Base-by-base conservation (phyloP, 1,140 invertebrate genomes). In the Subanguina moxae region DNA sequence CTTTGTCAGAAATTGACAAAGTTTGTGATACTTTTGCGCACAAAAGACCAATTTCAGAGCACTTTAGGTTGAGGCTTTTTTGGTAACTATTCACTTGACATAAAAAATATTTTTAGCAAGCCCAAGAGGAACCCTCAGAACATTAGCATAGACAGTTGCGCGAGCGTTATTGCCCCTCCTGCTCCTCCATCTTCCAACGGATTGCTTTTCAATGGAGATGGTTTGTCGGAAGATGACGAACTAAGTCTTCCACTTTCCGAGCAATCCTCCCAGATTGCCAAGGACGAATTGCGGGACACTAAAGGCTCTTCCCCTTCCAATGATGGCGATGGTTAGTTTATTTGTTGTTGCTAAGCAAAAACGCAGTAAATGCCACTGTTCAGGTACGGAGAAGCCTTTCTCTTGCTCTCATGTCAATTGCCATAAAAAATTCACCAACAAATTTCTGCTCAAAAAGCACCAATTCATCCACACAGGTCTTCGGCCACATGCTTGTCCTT, bases 391-490 rank as follows among this genome's bases (percentile, higher is more conserved):
- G 8, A 80, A 80, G 67, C 80, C 75, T 52, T 80, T 78, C 46
- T 56, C 57, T 8, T 80, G 78, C 58, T 56, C 62, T 11, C 76
- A 78, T 30, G 32, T 57, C 9, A 82, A 80, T 62, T 82, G 80
- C 46, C 48, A 71, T 23, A 82, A 82, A 63, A 67, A 80, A 32
- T 82, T 82, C 52, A 69, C 78, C 8, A 82, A 82, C 76, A 82
- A 82, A 66, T 82, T 82, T 45, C 65, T 82, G 19, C 63, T 82
- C 15, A 82, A 82, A 46, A 82, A 82, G 65, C 80, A 82, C 68
- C 69, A 79, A 64, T 82, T 82, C 61, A 82, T 82, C 48, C 80
- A 82, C 57, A 82, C 77, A 19, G 80, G 80, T 17, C 65, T 76
- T 13, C 68, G 78, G 23, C 80, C 80, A 43, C 80, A 82, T 62